Evolutionary conservation across 2,797 vertebrate species (phyloP), one percentile per base, ranked within the genome.

Genomic region (Scleropages formosus): DNA sequence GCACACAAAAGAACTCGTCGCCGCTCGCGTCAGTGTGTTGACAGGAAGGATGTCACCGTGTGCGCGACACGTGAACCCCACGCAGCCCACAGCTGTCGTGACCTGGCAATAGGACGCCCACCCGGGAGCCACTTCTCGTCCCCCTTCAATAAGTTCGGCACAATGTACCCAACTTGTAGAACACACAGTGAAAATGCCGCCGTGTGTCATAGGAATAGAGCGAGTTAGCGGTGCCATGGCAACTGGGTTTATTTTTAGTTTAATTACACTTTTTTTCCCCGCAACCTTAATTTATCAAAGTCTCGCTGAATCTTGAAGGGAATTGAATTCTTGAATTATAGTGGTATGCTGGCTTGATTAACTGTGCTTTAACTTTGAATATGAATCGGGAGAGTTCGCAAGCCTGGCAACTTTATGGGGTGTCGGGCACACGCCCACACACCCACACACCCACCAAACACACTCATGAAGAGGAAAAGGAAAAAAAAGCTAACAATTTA

Each of bases 221-320:
- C 22, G 64, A 53, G 70, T 73, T 60, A 49, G 61, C 44, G 76
- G 64, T 46, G 63, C 76, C 63, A 77, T 77, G 76, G 70, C 64
- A 77, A 77, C 62, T n/a, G 62, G 68, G 27, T 77, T 77, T 77
- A 72, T 77, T 72, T 77, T 72, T 77, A 72, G 75, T 66, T 77
- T 77, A 77, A 77, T 77, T 77, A 72, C 68, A 66, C 62, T 72
- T 74, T 51, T 64, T 59, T 44, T 56, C 51, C 24, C 59, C 22
- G 64, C 46, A 63, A 61, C 75, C 67, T 76, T 76, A 70, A 63
- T 76, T 77, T 77, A 72, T 77, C 70, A 72, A 71, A 76, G 75
- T 49, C 75, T 76, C 51, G 59, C 44, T 11, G 47, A 71, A 76
- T 71, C 75, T 76, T 70, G 60, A 71, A 71, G 58, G 75, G 59